Evolutionary conservation across 2,797 vertebrate genomes (phyloP).

Genomic region (Halcyon chelicuti): DNA sequence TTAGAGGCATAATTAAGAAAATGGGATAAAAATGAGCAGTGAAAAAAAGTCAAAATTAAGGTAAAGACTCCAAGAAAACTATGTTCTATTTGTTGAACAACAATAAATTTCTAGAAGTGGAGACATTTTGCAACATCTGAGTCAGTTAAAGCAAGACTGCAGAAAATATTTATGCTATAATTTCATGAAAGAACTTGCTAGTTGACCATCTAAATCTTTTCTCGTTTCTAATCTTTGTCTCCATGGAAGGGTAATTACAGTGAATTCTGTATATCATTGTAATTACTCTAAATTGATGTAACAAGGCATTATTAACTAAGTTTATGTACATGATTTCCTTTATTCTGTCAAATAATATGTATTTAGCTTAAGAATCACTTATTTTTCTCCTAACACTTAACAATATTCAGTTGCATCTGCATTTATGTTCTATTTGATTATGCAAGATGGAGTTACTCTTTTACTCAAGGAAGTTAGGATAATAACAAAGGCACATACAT

Average conservation of each 20-base stretch:
- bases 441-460: neutral
- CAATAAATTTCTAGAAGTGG: neutral
- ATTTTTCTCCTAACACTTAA: neutral
- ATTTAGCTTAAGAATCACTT: neutral
- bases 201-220: neutral
- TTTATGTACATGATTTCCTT: neutral
- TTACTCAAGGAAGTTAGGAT: neutral
- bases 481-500: neutral
- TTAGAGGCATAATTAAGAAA: neutral
- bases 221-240: neutral
- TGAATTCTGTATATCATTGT: neutral
- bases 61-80: neutral
- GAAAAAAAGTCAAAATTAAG: neutral
- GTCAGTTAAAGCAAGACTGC: neutral
- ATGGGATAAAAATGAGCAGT: neutral
- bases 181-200: neutral
- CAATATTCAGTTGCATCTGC: neutral
- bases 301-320: neutral
- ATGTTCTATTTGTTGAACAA: neutral
- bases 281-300: neutral
- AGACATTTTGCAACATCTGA: neutral
- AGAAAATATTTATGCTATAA: neutral
- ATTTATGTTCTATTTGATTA: neutral
- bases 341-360: neutral
- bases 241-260: neutral